phyloP scores from a whole-genome alignment of 2,797 vertebrate genomes.

The Bovichtus diacanthus region DNA sequence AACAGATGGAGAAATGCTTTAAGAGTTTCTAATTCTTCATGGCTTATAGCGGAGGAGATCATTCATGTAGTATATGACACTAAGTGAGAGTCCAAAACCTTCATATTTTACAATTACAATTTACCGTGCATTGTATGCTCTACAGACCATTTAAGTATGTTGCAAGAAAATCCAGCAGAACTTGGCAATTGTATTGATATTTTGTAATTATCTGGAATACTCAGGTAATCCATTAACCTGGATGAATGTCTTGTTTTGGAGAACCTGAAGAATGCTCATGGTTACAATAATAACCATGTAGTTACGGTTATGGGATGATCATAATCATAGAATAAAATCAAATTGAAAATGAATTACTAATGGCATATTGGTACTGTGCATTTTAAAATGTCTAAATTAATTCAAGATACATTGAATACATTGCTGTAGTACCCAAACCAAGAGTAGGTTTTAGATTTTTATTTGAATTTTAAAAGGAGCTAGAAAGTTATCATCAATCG shows the following conservation, averaged over 20 bases:
- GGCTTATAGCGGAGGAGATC: slow-evolving; percentile 31
- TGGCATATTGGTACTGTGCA: too few relatives aligned
- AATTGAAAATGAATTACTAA: too few relatives aligned
- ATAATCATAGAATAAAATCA: not conserved
- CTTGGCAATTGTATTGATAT: not conserved
- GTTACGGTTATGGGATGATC: not conserved
- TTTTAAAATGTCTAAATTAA: too few relatives aligned
- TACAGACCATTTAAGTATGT: not conserved
- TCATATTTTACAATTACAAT: slow-evolving; percentile 25
- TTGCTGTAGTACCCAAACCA: too few relatives aligned
- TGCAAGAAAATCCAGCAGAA: not conserved
- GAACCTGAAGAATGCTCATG: not conserved
- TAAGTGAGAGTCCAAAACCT: slow-evolving; percentile 24
- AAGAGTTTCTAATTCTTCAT: slow-evolving; percentile 40
- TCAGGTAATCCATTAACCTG: not conserved
- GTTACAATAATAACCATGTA: not conserved
- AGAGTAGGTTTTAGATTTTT: too few relatives aligned
- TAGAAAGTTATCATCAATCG: too few relatives aligned
- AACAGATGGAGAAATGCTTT: slow-evolving; percentile 67
- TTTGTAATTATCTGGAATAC: not conserved
- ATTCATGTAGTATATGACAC: slow-evolving; percentile 38
- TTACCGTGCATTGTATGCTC: not conserved
- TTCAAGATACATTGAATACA: too few relatives aligned
- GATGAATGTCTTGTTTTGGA: not conserved
- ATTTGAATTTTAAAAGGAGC: too few relatives aligned